A percentile compares a stretch with the other conserved stretches of the same genome.
phyloP scores from a whole-genome alignment of 2,888 invertebrate species.

The Drosophila conformis region DNA sequence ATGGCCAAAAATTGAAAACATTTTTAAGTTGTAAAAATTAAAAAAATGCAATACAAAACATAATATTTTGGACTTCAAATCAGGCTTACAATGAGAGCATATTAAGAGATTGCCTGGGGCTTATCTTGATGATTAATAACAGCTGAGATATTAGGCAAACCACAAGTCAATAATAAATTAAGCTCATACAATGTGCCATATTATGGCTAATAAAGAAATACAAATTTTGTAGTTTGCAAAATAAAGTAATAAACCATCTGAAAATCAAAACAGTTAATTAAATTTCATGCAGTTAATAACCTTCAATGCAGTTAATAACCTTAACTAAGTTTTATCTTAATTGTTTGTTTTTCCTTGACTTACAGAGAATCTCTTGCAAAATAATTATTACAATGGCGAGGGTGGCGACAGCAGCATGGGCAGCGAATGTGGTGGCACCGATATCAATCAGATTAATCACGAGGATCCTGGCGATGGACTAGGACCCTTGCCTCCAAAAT shows the following conservation, averaged over 20 bases:
- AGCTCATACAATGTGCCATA: background rate
- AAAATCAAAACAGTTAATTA: background rate
- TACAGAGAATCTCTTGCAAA: conserved; percentile 79
- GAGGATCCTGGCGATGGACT: conserved; percentile 90
- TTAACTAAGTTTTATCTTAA: background rate
- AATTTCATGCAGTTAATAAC: background rate
- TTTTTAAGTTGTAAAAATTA: background rate
- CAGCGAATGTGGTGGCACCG: conserved; percentile 67
- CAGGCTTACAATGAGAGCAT: background rate
- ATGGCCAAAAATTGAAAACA: background rate
- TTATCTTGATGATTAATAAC: background rate
- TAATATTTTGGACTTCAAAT: background rate
- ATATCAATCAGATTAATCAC: conserved; percentile 53
- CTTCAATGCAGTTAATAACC: background rate
- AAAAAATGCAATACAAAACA: background rate
- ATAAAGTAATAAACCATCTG: background rate
- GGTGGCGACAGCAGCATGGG: conserved; percentile 72
- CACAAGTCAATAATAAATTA: background rate
- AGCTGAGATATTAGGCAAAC: background rate
- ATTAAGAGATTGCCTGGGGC: background rate
- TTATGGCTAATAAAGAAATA: background rate
- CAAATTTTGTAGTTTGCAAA: background rate
- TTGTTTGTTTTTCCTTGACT: conserved; percentile 7
- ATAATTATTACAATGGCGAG: conserved; percentile 74
- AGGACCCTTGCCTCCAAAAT: conserved; percentile 96